Conservation (phyloP, 37 sponge, comb jelly and placozoan species). For the Dysidea cf. avara region DNA sequence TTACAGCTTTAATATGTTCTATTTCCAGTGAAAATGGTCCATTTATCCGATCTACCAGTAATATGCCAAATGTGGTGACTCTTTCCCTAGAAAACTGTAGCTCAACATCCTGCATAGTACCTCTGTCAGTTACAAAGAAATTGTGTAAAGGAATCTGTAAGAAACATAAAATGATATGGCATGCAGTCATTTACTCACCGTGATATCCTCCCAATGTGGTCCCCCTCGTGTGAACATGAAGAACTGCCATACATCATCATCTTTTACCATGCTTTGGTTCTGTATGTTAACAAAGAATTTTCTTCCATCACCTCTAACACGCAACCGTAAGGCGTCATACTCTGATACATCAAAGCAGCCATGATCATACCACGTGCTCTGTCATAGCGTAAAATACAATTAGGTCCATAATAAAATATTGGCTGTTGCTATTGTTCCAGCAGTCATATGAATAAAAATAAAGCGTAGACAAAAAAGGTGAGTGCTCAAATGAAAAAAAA, state of each 20-base stretch:
- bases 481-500: background rate
- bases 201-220: constrained; percentile 86
- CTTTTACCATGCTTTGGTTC: constrained; percentile 34
- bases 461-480: background rate
- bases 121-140: constrained; percentile 85
- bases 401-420: background rate
- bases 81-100: constrained; percentile 38
- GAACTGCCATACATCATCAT: constrained; percentile 85
- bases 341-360: constrained; percentile 59
- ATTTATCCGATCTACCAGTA: constrained; percentile 79
- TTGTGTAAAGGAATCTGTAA: constrained; percentile 70
- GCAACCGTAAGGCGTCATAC: constrained; percentile 81
- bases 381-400: too few species aligned
- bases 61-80: constrained; percentile 73
- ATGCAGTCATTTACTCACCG: constrained; percentile 34
- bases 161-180: background rate
- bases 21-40: constrained; percentile 89
- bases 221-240: constrained; percentile 91
- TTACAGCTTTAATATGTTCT: constrained; percentile 76
- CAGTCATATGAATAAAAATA: too few species aligned
- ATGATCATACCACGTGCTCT: constrained; percentile 43
- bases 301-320: constrained; percentile 85
- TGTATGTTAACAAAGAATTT: constrained; percentile 70
- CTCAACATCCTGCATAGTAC: constrained; percentile 79
- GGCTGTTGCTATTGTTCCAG: too few species aligned